phyloP scores from a whole-genome alignment of 1,140 invertebrate genomes.

The Euwallacea similis region DNA sequence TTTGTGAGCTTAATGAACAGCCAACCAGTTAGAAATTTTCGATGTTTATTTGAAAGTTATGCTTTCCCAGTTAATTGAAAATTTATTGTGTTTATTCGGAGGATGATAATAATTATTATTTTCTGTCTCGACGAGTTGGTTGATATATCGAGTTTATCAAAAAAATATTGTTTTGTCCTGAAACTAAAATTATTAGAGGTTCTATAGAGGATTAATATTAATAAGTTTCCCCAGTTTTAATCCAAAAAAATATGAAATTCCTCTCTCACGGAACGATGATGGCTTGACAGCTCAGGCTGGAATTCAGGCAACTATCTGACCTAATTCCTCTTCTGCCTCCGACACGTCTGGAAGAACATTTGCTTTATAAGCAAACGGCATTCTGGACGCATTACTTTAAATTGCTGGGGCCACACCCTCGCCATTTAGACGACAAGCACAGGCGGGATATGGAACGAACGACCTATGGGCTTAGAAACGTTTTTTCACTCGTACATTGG shows the following conservation, averaged over 20 bases:
- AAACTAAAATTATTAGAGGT: no score
- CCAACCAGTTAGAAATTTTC: background rate
- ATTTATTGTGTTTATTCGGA: slow-evolving; percentile 3
- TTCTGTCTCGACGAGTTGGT: background rate
- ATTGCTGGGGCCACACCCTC: slow-evolving; percentile 3
- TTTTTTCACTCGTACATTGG: no score
- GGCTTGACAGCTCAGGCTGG: background rate
- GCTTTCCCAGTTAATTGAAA: background rate
- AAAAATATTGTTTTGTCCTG: no score
- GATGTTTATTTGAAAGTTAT: slow-evolving; percentile 2
- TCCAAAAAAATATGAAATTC: background rate
- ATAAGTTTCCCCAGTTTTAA: background rate
- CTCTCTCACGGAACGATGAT: background rate
- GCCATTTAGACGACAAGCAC: background rate
- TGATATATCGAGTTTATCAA: no score
- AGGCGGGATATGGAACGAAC: background rate
- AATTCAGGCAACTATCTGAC: slow-evolving; percentile 14
- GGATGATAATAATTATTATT: background rate
- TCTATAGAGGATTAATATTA: no score
- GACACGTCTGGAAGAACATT: slow-evolving; percentile 20
- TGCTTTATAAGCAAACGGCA: slow-evolving; percentile 20
- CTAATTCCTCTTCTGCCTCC: slow-evolving; percentile 22
- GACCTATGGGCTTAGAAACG: no score
- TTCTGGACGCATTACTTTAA: slow-evolving; percentile 17
- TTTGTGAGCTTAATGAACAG: background rate